phyloP scores from a whole-genome alignment of 1,140 invertebrate genomes.

The Lepidurus couesii region DNA sequence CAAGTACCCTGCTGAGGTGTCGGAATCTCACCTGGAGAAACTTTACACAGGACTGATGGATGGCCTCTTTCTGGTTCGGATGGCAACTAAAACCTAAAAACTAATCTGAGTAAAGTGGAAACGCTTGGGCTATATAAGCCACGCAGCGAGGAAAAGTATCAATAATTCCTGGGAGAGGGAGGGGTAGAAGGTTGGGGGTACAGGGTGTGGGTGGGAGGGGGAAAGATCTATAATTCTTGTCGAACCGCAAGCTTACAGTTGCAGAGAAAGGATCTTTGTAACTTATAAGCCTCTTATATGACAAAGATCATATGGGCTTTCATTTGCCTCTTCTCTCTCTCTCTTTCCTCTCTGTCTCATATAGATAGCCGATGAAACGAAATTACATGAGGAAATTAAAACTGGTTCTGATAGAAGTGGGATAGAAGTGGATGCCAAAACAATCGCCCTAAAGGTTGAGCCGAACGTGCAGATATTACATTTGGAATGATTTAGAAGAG shows the following conservation, averaged over 20 bases:
- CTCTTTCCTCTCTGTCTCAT: not conserved
- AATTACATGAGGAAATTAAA: not conserved
- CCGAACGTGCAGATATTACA: not conserved
- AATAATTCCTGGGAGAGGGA: not conserved
- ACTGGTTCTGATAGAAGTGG: not conserved
- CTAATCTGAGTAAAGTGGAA: not conserved
- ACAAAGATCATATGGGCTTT: conserved; percentile 1
- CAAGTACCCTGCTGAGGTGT: not conserved
- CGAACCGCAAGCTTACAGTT: conserved; percentile 13
- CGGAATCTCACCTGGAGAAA: conserved; percentile 21
- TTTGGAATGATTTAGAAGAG: not conserved
- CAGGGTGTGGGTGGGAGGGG: not conserved
- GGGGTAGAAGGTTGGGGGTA: too few relatives aligned
- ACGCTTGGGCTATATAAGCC: not conserved
- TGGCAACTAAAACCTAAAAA: not conserved
- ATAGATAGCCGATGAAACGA: not conserved
- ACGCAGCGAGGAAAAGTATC: not conserved
- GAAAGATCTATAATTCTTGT: conserved; percentile 13
- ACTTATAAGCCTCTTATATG: conserved; percentile 14
- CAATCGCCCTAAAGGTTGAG: not conserved
- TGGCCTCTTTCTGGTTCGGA: not conserved
- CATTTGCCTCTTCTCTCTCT: not conserved
- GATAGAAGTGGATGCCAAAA: not conserved
- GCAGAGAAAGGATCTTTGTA: not conserved
- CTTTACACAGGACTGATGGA: conserved; percentile 18